phyloP scores from a whole-genome alignment of 2,888 invertebrate genomes.

The Torymus aiolomorphi region DNA sequence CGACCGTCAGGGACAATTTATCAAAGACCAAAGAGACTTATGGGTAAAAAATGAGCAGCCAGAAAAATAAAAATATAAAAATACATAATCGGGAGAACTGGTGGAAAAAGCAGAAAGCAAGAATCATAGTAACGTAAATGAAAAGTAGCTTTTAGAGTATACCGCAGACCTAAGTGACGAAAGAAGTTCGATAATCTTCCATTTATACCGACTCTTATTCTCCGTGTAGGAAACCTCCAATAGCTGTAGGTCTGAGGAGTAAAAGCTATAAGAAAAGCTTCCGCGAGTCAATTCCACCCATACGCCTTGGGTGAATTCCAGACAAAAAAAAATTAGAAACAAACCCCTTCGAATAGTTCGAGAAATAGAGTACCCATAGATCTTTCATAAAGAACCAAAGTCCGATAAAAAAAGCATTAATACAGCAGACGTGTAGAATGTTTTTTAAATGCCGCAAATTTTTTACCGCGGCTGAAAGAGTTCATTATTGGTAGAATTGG shows the following conservation, averaged over 20 bases:
- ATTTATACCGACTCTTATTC: conserved; percentile 42
- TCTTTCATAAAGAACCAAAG: conserved; percentile 42
- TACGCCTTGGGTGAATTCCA: neutral
- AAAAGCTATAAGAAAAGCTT: conserved; percentile 21
- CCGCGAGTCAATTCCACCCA: conserved; percentile 30
- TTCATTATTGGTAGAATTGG: conserved; percentile 3
- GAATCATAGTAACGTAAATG: conserved; percentile 24
- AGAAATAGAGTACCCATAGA: conserved; percentile 43
- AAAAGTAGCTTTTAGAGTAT: conserved; percentile 33
- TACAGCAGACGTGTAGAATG: neutral
- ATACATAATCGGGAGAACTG: neutral
- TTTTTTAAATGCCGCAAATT: conserved; percentile 24
- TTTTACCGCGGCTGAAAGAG: neutral
- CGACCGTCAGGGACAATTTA: conserved; percentile 39
- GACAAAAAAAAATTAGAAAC: conserved; percentile 13
- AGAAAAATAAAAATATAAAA: neutral
- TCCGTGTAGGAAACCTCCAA: conserved; percentile 32
- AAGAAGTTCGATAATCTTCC: conserved; percentile 57
- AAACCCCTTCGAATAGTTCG: conserved; percentile 23
- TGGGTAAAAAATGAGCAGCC: conserved; percentile 4
- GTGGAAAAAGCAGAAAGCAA: conserved; percentile 28
- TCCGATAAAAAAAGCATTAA: conserved; percentile 20
- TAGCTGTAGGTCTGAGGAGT: neutral
- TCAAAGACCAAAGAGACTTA: conserved; percentile 55
- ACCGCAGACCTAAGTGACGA: conserved; percentile 34